These are phyloP conservation scores for Lysandra coridon DNA, from an alignment of 2,888 invertebrate species.

Conservation along the genomic window DNA sequence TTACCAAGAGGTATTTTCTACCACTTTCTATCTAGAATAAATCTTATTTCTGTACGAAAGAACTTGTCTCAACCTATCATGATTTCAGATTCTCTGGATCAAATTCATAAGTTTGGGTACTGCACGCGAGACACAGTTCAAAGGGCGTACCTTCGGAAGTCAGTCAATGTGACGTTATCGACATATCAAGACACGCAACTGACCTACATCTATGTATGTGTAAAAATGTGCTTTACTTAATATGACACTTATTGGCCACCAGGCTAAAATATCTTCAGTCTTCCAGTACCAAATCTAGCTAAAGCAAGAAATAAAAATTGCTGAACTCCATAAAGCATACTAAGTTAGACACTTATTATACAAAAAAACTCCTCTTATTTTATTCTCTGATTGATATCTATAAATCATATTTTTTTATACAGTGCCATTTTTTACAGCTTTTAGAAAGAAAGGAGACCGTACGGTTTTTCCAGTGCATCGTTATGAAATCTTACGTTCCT, in stretches of 20 bases:
- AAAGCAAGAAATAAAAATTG: too few relatives aligned
- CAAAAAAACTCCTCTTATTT: too few relatives aligned
- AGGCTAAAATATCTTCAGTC: too few relatives aligned
- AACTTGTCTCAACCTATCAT: not conserved
- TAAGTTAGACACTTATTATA: too few relatives aligned
- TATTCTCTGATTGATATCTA: too few relatives aligned
- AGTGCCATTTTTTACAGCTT: slow-evolving; percentile 48
- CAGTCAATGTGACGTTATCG: slow-evolving; percentile 47
- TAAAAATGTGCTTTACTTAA: not conserved
- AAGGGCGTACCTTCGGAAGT: slow-evolving; percentile 46
- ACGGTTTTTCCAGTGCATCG: slow-evolving; percentile 52
- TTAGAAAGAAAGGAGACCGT: slow-evolving; percentile 48
- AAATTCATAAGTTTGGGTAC: slow-evolving; percentile 60
- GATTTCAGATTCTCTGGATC: slow-evolving; percentile 50
- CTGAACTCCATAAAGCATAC: too few relatives aligned
- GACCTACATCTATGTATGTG: slow-evolving; percentile 57
- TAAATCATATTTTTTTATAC: not conserved
- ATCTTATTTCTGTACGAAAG: not conserved
- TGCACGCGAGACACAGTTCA: slow-evolving; percentile 48
- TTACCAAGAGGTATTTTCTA: slow-evolving; percentile 52
- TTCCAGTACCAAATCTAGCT: too few relatives aligned
- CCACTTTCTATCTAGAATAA: not conserved
- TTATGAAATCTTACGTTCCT: slow-evolving; percentile 54
- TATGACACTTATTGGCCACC: too few relatives aligned
- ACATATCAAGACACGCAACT: slow-evolving; percentile 45